Evolutionary conservation across 2,113 vertebrate genomes (phyloP).

Genomic region (Paramormyrops kingsleyae): DNA sequence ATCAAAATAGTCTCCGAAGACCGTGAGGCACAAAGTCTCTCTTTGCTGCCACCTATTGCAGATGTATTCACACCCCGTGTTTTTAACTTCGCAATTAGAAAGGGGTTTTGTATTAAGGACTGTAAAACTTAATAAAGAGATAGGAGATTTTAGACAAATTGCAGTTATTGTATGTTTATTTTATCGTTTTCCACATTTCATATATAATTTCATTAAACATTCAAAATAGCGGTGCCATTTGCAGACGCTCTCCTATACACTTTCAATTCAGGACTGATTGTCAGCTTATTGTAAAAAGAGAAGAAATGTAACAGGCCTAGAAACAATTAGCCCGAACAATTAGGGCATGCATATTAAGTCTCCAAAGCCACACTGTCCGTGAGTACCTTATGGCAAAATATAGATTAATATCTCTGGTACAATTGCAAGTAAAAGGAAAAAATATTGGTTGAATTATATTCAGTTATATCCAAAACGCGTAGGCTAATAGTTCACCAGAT

Average conservation of each 20-base stretch:
- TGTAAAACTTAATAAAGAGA: not conserved
- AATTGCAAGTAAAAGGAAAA: not conserved
- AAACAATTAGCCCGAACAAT: not conserved
- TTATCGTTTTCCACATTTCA: not conserved
- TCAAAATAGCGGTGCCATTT: not conserved
- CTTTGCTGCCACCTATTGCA: constrained; percentile 10
- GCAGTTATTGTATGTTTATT: not conserved
- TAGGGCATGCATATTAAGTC: not conserved
- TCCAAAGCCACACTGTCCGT: not conserved
- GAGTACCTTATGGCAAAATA: not conserved
- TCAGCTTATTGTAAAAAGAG: not conserved
- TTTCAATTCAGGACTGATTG: not conserved
- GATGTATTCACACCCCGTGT: not conserved
- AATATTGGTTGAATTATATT: not conserved
- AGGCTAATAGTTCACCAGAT: not conserved
- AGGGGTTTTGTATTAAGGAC: not conserved
- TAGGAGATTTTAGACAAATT: not conserved
- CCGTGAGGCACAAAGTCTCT: not conserved
- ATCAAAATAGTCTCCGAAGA: not conserved
- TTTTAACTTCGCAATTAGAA: not conserved
- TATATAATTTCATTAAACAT: not conserved
- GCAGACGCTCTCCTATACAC: not conserved
- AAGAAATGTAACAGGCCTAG: not conserved
- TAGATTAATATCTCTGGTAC: not conserved
- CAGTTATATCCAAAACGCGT: not conserved